Evolutionary conservation across 2,797 vertebrate genomes (phyloP).

Genomic region (Sarcophilus harrisii): DNA sequence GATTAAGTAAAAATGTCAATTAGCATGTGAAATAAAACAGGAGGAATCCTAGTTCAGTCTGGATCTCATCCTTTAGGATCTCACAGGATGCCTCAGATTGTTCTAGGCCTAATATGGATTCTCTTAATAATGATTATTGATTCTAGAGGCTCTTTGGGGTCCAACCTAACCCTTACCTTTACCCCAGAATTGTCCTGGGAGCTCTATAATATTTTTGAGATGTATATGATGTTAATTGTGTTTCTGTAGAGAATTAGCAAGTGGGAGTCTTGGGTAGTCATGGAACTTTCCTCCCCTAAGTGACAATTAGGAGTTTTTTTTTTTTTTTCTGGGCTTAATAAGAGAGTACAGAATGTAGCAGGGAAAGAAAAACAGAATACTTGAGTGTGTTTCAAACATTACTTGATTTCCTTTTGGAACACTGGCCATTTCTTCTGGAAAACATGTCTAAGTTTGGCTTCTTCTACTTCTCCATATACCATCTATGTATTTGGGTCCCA

Average conservation of each 20-base stretch:
- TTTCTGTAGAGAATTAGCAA: not conserved
- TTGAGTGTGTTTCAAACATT: not conserved
- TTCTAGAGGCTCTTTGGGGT: not conserved
- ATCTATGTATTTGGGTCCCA: not conserved
- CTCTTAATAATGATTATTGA: not conserved
- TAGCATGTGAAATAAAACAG: not conserved
- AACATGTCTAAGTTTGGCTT: not conserved
- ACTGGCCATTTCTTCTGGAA: not conserved
- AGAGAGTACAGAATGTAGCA: not conserved
- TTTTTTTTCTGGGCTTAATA: not conserved
- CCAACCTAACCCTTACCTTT: not conserved
- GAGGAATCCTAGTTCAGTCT: not conserved
- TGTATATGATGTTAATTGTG: not conserved
- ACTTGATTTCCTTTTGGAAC: not conserved
- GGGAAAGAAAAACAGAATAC: not conserved
- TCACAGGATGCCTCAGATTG: not conserved
- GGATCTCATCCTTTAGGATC: not conserved
- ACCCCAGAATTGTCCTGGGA: not conserved
- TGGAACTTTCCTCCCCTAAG: not conserved
- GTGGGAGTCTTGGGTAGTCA: not conserved
- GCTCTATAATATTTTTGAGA: not conserved
- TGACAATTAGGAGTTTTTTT: not conserved
- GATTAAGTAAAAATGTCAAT: not conserved
- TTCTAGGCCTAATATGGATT: not conserved
- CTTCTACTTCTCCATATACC: not conserved